Evolutionary conservation across 2,888 invertebrate species (phyloP), one percentile per base, ranked within the genome.

Genomic region (Aelia acuminata): DNA sequence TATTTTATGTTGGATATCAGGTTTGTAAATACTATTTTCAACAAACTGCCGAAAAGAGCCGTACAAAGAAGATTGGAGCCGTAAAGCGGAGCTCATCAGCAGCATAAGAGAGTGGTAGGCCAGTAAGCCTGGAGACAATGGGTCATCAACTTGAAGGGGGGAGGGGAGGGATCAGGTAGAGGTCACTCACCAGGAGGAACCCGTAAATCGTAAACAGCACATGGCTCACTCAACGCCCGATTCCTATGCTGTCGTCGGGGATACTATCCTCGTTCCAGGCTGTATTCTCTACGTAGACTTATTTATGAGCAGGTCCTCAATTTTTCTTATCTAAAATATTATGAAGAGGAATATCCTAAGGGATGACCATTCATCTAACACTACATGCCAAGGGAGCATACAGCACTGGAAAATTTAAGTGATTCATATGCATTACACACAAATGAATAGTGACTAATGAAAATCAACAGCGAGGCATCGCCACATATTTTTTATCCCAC

Each of bases 51-150:
- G 26, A 15, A 3, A 31, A n/a, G 80, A 13, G 20, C 43, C 3
- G n/a, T 8, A 43, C 43, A 18, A 80, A 80, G n/a, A 80, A 80
- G 80, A 80, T 80, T 80, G 80, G 43, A 22, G 18, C 13, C n/a
- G n/a, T 80, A 43, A 80, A 80, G n/a, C 43, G 11, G 43, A 47
- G n/a, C 80, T 80, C 80, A 80, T 80, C 80, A 80, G 39, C 0
- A 39, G 80, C 22, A 80, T 39, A 80, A 43, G 43, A n/a, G 43
- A 43, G 43, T 3, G 80, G 43, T 80, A 80, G 43, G 43, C 80
- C 80, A 43, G 43, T 43, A 80, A 43, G 80, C 39, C 39, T 80
- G 43, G 80, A 80, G 80, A 80, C 80, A 43, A 80, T 80, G 80
- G 39, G 39, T n/a, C 22, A 47, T 43, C 80, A 43, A 43, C 22